Base-by-base conservation (phyloP, 1,140 invertebrate genomes). In the Diabrotica undecimpunctata region DNA sequence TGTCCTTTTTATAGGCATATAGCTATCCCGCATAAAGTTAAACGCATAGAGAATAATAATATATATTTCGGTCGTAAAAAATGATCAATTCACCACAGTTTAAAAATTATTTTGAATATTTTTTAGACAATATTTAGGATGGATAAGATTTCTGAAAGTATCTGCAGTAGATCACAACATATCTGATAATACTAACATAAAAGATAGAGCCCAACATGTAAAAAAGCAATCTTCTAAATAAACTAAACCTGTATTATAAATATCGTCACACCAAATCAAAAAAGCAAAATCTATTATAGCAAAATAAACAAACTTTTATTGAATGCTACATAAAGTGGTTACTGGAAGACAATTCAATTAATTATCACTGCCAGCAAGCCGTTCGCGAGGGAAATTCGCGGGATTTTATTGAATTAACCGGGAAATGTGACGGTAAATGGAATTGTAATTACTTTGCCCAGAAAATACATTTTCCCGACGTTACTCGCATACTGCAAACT, bases 381-480 rank as follows among this genome's bases (percentile, higher is more conserved):
- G 41, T n/a, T 46, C 41, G n/a, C 41, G 41, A 46, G 41, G 41
- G 41, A 46, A 46, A 46, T 46, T 46, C 41, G n/a, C 41, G 41
- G n/a, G 8, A 46, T 10, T 46, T 46, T 46, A 46, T 46, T n/a
- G 41, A 46, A 46, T 46, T 46, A 46, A 46, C 41, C n/a, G 8
- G 8, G 8, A 46, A 46, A 46, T 46, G n/a, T 46, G 41, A 46
- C 41, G n/a, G 41, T n/a, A 46, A 46, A 46, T 46, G 41, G 41
- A 46, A 46, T 46, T n/a, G 8, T 46, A 46, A 46, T 46, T 46
- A 46, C 41, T 10, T 10, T 10, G 8, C 8, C 6, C 41, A 46
- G n/a, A 46, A 6, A 8, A 8, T n/a, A 46, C 8, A n/a, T 46
- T 46, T 46, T 46, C 41, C n/a, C 41, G 41, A 46, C 3, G 3